These are phyloP conservation scores for Hyles lineata DNA, from an alignment of 2,888 invertebrate species.

Conservation along the genomic window DNA sequence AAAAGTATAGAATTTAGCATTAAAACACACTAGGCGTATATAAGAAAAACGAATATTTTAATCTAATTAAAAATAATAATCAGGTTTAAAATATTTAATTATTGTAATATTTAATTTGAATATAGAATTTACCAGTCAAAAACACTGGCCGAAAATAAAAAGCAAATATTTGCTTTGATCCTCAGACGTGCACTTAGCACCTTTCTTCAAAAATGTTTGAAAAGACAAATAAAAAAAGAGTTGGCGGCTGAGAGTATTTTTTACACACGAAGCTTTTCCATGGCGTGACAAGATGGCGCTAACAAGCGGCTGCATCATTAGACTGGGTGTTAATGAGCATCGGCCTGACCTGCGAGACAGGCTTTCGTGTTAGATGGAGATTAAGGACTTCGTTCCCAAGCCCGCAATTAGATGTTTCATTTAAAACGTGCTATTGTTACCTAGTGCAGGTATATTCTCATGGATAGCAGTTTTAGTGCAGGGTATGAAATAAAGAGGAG, in stretches of 20 bases:
- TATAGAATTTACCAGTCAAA: background rate
- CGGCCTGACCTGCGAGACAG: slow-evolving; percentile 41
- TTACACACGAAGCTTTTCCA: slow-evolving; percentile 49
- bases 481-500: background rate
- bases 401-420: slow-evolving; percentile 6
- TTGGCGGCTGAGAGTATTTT: slow-evolving; percentile 37
- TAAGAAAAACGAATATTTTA: no score
- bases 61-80: no score
- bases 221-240: slow-evolving; percentile 10
- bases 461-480: background rate
- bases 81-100: no score
- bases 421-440: slow-evolving; percentile 1
- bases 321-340: slow-evolving; percentile 63
- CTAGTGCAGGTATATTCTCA: background rate
- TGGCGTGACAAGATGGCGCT: slow-evolving; percentile 59
- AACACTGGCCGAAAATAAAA: slow-evolving; percentile 1
- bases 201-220: slow-evolving; percentile 1
- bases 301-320: slow-evolving; percentile 74
- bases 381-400: slow-evolving; percentile 22
- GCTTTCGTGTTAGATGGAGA: slow-evolving; percentile 17
- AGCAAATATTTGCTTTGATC: slow-evolving; percentile 5
- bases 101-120: background rate
- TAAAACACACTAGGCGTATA: no score
- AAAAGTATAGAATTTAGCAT: no score
- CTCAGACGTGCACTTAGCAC: background rate